A percentile compares a stretch with the other conserved stretches of the same genome.
These are phyloP conservation scores for Venustaconcha ellipsiformis DNA, from an alignment of 1,140 invertebrate genomes.

Conservation along the genomic window DNA sequence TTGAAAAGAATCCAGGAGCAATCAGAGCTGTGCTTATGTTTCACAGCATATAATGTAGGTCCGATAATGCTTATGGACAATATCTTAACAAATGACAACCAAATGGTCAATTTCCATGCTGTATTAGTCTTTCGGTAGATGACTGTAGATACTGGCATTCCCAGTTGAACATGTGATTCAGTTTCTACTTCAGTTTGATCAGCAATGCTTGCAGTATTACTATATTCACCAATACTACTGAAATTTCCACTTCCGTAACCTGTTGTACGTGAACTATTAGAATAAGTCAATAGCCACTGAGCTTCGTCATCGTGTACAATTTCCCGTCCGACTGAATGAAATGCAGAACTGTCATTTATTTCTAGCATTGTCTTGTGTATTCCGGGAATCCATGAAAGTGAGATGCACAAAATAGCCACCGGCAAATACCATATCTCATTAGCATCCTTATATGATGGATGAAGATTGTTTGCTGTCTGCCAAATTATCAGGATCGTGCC, in stretches of 20 bases:
- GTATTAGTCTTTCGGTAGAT: neutral
- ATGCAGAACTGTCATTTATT: neutral
- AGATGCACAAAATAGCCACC: constrained; percentile 10
- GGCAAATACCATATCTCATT: neutral
- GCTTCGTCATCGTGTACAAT: neutral
- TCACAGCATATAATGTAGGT: neutral
- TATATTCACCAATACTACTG: neutral
- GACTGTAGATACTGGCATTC: neutral
- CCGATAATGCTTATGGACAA: neutral
- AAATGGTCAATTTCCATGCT: constrained; percentile 13
- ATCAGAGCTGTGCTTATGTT: neutral
- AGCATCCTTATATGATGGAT: neutral
- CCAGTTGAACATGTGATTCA: too few relatives aligned
- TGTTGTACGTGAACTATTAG: neutral
- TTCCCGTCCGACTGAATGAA: neutral
- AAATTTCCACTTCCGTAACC: neutral
- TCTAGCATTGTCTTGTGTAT: constrained; percentile 7
- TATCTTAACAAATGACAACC: constrained; percentile 15
- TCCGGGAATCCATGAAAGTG: constrained; percentile 21
- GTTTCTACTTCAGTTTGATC: neutral
- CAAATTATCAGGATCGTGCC: constrained; percentile 1
- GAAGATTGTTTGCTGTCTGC: neutral
- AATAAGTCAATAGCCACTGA: neutral
- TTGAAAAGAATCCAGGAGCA: neutral
- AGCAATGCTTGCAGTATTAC: neutral